Evolutionary conservation across 2,113 vertebrate species (phyloP), one percentile per base, ranked within the genome.

Genomic region (Eubucco bourcierii): DNA sequence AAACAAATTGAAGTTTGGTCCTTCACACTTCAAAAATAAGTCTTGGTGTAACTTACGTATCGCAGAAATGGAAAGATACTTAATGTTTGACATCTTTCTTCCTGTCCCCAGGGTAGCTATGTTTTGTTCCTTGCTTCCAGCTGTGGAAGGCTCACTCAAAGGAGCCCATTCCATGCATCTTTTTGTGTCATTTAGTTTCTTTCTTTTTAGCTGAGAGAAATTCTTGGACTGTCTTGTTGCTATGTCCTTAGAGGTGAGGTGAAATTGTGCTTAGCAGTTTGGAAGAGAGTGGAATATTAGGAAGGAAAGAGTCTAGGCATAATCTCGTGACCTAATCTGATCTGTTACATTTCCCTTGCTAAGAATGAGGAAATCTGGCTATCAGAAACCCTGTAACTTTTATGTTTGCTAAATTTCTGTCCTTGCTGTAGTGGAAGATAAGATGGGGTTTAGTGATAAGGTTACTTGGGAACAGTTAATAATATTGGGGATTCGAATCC

Each of bases 1-100:
- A 71, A 75, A 79, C 28, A 87, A 92, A 88, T 39, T 75, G 25
- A n/a, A 55, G 12, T 71, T 91, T 78, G 7, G 37, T 92, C 23
- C 34, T 9, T 79, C 55, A 61, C 61, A 34, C 29, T 84, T 90
- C 34, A 84, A 37, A 88, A 79, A 66, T 14, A 34, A 4, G 1
- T 75, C 23, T 84, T 55, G 34, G 12, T 88, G 31, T 46, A 88
- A 59, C 1, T 1, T 24, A 24, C 3, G 12, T 19, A 46, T 55
- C 14, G 9, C 18, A 80, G 73, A 80, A 80, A 71, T 24, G 18
- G 10, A n/a, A 88, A 34, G 6, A 4, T 61, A 20, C 7, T 15
- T 73, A 1, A 1, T 10, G 10, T 39, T 65, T 83, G 29, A 20
- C 15, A 10, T 56, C 53, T 68, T 66, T 37, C 12, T 80, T 17